Base-by-base conservation (phyloP, 1,140 invertebrate species). In the Drosophila nebulosa region DNA sequence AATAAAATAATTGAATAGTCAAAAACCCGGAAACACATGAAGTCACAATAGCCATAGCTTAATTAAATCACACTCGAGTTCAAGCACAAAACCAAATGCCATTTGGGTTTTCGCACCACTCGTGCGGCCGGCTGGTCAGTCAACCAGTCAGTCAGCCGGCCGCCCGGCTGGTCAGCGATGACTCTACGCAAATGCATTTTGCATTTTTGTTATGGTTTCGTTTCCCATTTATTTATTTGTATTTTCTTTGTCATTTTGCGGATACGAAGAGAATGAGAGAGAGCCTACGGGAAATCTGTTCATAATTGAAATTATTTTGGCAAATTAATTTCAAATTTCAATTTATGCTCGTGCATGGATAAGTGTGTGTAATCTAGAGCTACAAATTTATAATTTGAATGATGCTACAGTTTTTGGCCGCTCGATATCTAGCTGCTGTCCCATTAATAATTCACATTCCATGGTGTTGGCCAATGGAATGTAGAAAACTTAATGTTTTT, bases 51-150 rank as follows among this genome's bases (percentile, higher is more conserved):
- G 57, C 64, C 65, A 64, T 55, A 58, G 50, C 42, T 58, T 69
- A 86, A 86, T 85, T 86, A 75, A 85, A 85, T 80, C 74, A 80
- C 65, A 74, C 69, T 78, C 78, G 61, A 85, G 52, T 68, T 86
- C 36, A 77, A 77, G 65, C 55, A 65, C 65, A 65, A 71, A 69
- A 59, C 55, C 56, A 58, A 85, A 73, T 66, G 64, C 52, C 77
- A 67, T 65, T 69, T 80, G 65, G 64, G 61, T 65, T 24, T 62
- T 60, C 36, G 27, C 36, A 56, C 9, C 68, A 73, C 42, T 55
- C 63, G n/a, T n/a, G n/a, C n/a, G 50, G 24, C 26, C 52, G 9
- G 27, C 6, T 3, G 10, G n/a, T n/a, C n/a, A n/a, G n/a, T n/a
- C n/a, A n/a, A n/a, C n/a, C n/a, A n/a, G n/a, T n/a, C n/a, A n/a